Evolutionary conservation across 1,140 invertebrate genomes (phyloP), one percentile per base, ranked within the genome.

Genomic region (Odontomachus brunneus): DNA sequence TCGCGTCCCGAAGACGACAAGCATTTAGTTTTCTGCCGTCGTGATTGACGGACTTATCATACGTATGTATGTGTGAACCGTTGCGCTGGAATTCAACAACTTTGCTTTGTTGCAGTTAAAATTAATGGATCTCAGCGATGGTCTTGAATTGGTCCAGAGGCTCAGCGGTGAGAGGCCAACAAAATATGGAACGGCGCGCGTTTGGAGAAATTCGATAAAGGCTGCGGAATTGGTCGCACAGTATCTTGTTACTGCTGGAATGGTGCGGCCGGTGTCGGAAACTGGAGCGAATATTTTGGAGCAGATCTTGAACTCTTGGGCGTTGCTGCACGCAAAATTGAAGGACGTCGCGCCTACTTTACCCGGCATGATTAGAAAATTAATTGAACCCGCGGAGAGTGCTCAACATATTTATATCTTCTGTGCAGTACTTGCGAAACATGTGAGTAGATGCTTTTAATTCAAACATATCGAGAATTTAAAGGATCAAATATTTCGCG

Each of bases 331-430:
- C 75, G 90, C 90, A 73, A 93, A 94, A 91, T 91, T 93, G 57
- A 94, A 94, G 73, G 92, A 94, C 49, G 88, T 92, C 14, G 88
- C 91, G 5, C 90, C 92, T 1, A 92, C 92, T 17, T 89, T 95
- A 66, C 91, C 93, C 11, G 93, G 91, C 22, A 94, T 95, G 91
- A 93, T 95, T 80, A 92, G 94, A 44, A 95, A 95, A 91, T 93
- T 95, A 82, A 94, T 95, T 63, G 93, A 95, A 84, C 93, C 94
- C 9, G 95, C 95, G 19, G 94, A 95, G 78, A 95, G 95, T 85
- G 95, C 95, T 76, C 92, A 94, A 85, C 95, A 95, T 87, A 94
- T 96, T 82, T 96, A 95, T 89, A 94, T 94, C 65, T 95, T 95
- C 81, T 94, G 94, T 84, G 92, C 92, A 74, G 95, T 96, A 51